Percentiles rank a stretch among this genome's conserved stretches.
These are phyloP conservation scores for Ommatoiulus sabulosus DNA, from an alignment of 2,888 invertebrate species.

Conservation along the genomic window DNA sequence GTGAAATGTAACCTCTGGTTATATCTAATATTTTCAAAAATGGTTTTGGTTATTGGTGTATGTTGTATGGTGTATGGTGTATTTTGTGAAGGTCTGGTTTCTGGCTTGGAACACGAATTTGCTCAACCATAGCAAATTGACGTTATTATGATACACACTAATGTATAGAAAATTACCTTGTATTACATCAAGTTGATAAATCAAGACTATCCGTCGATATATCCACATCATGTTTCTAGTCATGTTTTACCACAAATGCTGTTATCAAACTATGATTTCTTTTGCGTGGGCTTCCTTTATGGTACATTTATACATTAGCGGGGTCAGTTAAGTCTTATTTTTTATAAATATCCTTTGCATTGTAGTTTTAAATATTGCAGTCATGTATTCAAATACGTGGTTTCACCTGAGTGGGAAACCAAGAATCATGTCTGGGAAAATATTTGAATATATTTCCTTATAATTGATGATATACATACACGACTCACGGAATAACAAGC, in stretches of 20 bases:
- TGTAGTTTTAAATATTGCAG: not conserved
- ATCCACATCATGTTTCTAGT: not conserved
- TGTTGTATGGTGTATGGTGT: too few relatives aligned
- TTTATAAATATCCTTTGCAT: not conserved
- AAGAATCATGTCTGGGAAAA: not conserved
- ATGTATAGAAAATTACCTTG: too few relatives aligned
- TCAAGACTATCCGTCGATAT: not conserved
- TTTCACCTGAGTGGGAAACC: not conserved
- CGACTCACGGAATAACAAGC: not conserved
- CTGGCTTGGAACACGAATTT: too few relatives aligned
- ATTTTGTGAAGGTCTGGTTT: too few relatives aligned
- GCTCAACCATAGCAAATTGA: too few relatives aligned
- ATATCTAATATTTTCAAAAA: too few relatives aligned
- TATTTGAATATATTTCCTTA: constrained; percentile 17
- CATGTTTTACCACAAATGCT: not conserved
- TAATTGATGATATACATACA: constrained; percentile 7
- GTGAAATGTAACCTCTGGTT: too few relatives aligned
- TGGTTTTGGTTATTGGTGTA: too few relatives aligned
- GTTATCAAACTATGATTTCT: not conserved
- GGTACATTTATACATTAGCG: not conserved
- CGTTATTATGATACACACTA: too few relatives aligned
- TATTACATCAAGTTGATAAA: not conserved
- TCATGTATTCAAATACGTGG: not conserved
- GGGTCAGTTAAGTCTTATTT: not conserved
- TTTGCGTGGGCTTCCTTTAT: not conserved